Percentiles rank a stretch among this genome's conserved stretches.
Evolutionary conservation across 1,140 invertebrate species (phyloP).

Genomic region (Harlomillsia oculata): DNA sequence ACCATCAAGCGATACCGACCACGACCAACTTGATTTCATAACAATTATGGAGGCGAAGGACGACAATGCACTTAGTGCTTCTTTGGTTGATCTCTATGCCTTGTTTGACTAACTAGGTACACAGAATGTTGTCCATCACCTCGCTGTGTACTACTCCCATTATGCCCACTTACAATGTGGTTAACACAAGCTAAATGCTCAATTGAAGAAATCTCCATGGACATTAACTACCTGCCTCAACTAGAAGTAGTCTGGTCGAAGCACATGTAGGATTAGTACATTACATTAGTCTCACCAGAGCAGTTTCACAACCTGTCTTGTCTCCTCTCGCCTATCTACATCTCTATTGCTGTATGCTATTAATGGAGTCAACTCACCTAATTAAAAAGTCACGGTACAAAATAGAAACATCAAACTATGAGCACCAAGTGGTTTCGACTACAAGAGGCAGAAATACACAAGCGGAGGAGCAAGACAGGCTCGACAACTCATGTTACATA

Average conservation of each 20-base stretch:
- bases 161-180: conserved; percentile 21
- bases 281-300: conserved; percentile 25
- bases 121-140: conserved; percentile 15
- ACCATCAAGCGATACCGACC: too few relatives aligned
- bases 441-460: not conserved
- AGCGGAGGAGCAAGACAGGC: too few relatives aligned
- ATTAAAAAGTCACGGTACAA: conserved; percentile 30
- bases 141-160: conserved; percentile 6
- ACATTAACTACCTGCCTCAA: not conserved
- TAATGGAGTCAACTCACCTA: conserved; percentile 20
- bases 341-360: too few relatives aligned
- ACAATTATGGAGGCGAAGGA: too few relatives aligned
- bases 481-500: too few relatives aligned
- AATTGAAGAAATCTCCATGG: conserved; percentile 15
- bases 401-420: conserved; percentile 19
- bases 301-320: conserved; percentile 15
- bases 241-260: not conserved
- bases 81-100: too few relatives aligned
- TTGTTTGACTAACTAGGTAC: too few relatives aligned
- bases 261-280: conserved; percentile 8
- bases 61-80: too few relatives aligned
- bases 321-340: conserved; percentile 3
- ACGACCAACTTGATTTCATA: too few relatives aligned
- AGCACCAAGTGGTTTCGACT: not conserved
- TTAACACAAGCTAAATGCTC: conserved; percentile 23